Base-by-base conservation (phyloP, 2,888 invertebrate genomes). In the Ischnura elegans region DNA sequence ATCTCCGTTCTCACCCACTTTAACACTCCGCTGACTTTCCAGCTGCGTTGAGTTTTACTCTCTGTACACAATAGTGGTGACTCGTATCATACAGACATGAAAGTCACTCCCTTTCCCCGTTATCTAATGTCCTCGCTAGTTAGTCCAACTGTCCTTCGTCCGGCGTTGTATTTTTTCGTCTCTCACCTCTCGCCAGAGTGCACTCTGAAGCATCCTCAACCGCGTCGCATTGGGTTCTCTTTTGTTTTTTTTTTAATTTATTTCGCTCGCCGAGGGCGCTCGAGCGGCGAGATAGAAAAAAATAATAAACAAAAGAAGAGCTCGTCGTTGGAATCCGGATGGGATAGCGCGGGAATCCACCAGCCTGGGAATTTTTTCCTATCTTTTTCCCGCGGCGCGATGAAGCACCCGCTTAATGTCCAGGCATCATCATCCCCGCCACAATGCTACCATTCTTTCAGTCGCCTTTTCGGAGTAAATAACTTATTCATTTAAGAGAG, bases 401-500 rank as follows among this genome's bases (percentile, higher is more conserved):
- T n/a, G n/a, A n/a, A 61, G 4, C 25, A n/a, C n/a, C n/a, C 61
- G n/a, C n/a, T 61, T n/a, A 61, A 61, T 61, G 61, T 61, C n/a
- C 61, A 4, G 19, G n/a, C n/a, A 61, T 61, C n/a, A 61, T 61
- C 61, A 61, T 61, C 61, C 61, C 61, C 61, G n/a, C 61, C 25
- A n/a, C n/a, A 61, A 61, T n/a, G 61, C 61, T 61, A n/a, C 16
- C 51, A 13, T 61, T 61, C 61, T 61, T 61, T 61, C n/a, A n/a
- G n/a, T 25, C 61, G 61, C 61, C 61, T 61, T 61, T 61, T n/a
- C n/a, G 8, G 61, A 61, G 61, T 61, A 61, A 61, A 61, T 61
- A 61, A 61, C 61, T 61, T 61, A 61, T 61, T 61, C 61, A 61
- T 61, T 61, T 61, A 61, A n/a, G n/a, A n/a, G n/a, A n/a, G 61